Evolutionary conservation across 2,797 vertebrate species (phyloP).

Genomic region (Bovichtus diacanthus): DNA sequence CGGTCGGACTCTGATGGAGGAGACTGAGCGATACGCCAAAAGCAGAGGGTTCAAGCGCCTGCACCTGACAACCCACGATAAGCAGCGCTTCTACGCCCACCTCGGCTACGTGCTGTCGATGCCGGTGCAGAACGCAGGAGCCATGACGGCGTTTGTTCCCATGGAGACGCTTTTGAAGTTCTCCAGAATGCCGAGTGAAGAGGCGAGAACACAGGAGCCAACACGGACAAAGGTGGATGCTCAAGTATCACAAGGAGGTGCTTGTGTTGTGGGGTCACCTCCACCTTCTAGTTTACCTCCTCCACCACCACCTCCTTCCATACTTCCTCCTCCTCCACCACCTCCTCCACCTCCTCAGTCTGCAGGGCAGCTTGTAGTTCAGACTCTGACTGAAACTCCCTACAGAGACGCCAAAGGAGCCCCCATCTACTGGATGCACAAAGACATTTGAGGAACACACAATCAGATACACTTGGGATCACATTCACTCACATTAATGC

Average conservation of each 20-base stretch:
- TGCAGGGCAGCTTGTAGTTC: constrained; percentile 45
- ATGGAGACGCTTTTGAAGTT: constrained; percentile 86
- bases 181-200: constrained; percentile 57
- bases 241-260: neutral
- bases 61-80: constrained; percentile 94
- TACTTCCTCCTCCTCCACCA: constrained; percentile 11
- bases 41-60: constrained; percentile 85
- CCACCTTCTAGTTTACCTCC: neutral
- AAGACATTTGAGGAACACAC: constrained; percentile 85
- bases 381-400: constrained; percentile 85
- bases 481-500: neutral
- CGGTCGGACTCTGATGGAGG: constrained; percentile 92
- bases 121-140: constrained; percentile 90
- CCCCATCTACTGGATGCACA: constrained; percentile 97
- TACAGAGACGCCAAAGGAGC: constrained; percentile 89
- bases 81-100: constrained; percentile 93
- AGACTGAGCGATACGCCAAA: constrained; percentile 89
- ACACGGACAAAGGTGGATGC: neutral
- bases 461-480: neutral
- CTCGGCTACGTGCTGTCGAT: constrained; percentile 88
- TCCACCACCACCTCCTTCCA: neutral
- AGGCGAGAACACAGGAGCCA: neutral
- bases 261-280: neutral
- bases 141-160: constrained; percentile 85
- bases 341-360: constrained; percentile 41